A percentile compares a stretch with the other conserved stretches of the same genome.
phyloP scores from a whole-genome alignment of 92 coral and sea anemone genomes.

The Plumapathes pennacea region DNA sequence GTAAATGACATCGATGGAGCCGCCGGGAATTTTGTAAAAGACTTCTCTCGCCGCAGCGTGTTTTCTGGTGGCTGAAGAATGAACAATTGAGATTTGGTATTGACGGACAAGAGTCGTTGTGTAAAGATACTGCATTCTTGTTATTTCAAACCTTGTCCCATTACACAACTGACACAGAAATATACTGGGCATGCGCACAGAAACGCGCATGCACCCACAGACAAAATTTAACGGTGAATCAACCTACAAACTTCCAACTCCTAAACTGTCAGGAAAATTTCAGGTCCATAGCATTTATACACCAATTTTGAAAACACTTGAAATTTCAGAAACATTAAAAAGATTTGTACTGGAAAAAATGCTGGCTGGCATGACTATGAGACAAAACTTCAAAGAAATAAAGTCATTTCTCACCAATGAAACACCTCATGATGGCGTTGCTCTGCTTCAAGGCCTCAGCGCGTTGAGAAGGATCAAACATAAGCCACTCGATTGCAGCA shows the following conservation, averaged over 20 bases:
- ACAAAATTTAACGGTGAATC: no score
- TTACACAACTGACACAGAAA: no score
- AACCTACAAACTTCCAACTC: no score
- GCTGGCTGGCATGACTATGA: background rate
- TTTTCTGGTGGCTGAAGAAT: conserved; percentile 68
- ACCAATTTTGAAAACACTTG: no score
- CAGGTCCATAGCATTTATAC: no score
- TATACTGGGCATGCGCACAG: no score
- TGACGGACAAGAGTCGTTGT: no score
- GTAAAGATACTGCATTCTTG: no score
- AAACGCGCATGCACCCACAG: no score
- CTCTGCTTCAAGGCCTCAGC: conserved; percentile 96
- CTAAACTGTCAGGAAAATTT: no score
- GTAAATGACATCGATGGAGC: conserved; percentile 85
- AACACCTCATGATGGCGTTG: conserved; percentile 95
- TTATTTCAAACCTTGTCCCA: no score
- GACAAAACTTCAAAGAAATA: background rate
- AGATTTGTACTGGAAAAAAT: background rate
- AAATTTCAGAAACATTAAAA: background rate
- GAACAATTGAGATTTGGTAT: no score
- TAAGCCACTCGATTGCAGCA: conserved; percentile 97
- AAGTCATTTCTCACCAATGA: conserved; percentile 64
- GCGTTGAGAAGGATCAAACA: conserved; percentile 98
- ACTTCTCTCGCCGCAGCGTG: conserved; percentile 98
- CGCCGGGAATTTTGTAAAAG: conserved; percentile 85